Evolutionary conservation across 2,888 invertebrate genomes (phyloP).

Genomic region (Drosophila nigritarsus): DNA sequence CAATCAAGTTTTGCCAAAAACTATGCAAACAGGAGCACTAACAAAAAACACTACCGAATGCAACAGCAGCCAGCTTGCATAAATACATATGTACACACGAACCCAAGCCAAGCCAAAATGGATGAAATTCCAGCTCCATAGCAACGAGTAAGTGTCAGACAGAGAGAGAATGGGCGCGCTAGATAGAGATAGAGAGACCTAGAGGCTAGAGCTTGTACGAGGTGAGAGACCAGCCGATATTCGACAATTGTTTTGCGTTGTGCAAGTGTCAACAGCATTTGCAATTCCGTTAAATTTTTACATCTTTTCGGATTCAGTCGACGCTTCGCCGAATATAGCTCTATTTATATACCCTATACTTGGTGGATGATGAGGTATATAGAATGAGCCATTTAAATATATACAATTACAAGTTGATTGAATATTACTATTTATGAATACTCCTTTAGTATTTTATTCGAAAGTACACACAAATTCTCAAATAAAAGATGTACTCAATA

Average conservation of each 20-base stretch:
- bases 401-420: not conserved
- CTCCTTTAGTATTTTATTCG: not conserved
- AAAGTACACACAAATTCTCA: not conserved
- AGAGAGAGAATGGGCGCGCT: not conserved
- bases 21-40: slow-evolving; percentile 73
- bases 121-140: slow-evolving; percentile 18
- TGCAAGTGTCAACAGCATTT: slow-evolving; percentile 79
- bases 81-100: slow-evolving; percentile 21
- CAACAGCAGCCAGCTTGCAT: slow-evolving; percentile 38
- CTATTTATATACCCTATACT: slow-evolving; percentile 25
- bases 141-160: not conserved
- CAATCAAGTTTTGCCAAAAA: slow-evolving; percentile 76
- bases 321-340: slow-evolving; percentile 25
- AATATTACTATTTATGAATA: not conserved
- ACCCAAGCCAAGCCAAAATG: slow-evolving; percentile 20
- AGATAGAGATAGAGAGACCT: not conserved
- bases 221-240: slow-evolving; percentile 52
- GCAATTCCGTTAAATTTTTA: slow-evolving; percentile 76
- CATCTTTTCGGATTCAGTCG: slow-evolving; percentile 68
- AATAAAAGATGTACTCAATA: not conserved
- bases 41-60: slow-evolving; percentile 39
- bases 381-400: not conserved
- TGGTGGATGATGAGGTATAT: not conserved
- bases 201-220: not conserved
- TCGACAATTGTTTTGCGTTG: slow-evolving; percentile 73